These are phyloP conservation scores for Parazoanthus atlanticus DNA, from an alignment of 92 coral and sea anemone genomes.

Conservation along the genomic window DNA sequence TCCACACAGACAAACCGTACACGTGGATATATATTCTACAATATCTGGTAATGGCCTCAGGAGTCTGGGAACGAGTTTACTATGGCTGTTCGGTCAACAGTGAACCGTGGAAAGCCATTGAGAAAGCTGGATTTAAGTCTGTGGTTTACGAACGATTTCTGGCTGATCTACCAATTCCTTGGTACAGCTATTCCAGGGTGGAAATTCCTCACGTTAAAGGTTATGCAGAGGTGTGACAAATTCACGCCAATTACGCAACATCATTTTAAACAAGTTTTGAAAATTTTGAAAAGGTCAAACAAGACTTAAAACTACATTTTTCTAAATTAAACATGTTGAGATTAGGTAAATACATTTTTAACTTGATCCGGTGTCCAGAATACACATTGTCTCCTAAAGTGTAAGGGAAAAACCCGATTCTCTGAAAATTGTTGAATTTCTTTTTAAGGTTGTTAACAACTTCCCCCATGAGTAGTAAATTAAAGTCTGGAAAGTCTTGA, in stretches of 20 bases:
- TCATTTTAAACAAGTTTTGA: too few relatives aligned
- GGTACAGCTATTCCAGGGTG: conserved; percentile 22
- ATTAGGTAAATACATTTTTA: too few relatives aligned
- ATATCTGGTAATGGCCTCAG: conserved; percentile 27
- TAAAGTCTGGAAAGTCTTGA: too few relatives aligned
- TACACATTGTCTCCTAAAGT: too few relatives aligned
- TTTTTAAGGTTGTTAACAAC: too few relatives aligned
- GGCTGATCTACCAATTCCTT: conserved; percentile 18
- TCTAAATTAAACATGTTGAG: too few relatives aligned
- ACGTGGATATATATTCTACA: conserved; percentile 36
- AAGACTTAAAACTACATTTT: background rate
- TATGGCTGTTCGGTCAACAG: conserved; percentile 32
- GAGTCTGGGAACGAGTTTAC: conserved; percentile 35
- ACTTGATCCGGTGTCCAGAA: too few relatives aligned
- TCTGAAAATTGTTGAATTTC: too few relatives aligned
- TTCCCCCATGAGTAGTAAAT: too few relatives aligned
- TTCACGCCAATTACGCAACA: background rate
- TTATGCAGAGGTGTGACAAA: conserved; percentile 15
- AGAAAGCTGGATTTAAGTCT: conserved; percentile 30
- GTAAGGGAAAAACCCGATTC: too few relatives aligned
- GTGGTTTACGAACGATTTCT: conserved; percentile 24
- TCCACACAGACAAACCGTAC: conserved; percentile 27
- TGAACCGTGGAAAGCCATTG: conserved; percentile 31
- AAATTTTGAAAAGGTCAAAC: background rate
- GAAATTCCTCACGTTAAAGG: conserved; percentile 33